Evolutionary conservation across 2,113 vertebrate species (phyloP), one percentile per base, ranked within the genome.

Genomic region (Lampris megalopsis): DNA sequence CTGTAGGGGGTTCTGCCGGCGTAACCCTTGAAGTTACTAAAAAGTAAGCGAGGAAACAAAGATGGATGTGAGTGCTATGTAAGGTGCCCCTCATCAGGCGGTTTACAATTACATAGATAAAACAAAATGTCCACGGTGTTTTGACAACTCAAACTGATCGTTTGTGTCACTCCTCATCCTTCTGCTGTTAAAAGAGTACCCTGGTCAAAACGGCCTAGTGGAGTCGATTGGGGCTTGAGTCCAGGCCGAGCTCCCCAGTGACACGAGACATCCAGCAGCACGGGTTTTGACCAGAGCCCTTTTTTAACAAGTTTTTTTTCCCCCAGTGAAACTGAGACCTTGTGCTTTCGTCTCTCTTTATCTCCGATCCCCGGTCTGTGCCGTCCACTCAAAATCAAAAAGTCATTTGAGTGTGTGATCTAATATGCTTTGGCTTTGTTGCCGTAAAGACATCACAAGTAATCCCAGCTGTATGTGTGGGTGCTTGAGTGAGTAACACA

Each of bases 121-220:
- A 42, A 72, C 50, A 60, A 41, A 63, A 8, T 2, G 54, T 72
- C 52, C 63, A 62, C 76, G 75, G 43, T 69, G 72, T 77, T 62
- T 71, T 45, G 2, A 64, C 2, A 68, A 72, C 56, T 68, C 68
- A 70, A 66, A 73, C 45, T 24, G 68, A 40, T 57, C 43, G 68
- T 75, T 52, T 79, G 68, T 66, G 56, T 68, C 47, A 54, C 61
- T 61, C 50, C 53, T 83, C 72, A 62, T 52, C 75, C 71, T 59
- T 62, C 64, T 35, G 77, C 62, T 79, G 86, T 86, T 84, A 84
- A 80, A 89, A 64, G 84, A 88, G 79, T 49, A 84, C 72, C 69
- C 78, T 79, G 88, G 88, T 79, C 83, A 54, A 75, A 79, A 75
- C 9, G 3, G 52, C 13, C 50, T 58, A 1, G 38, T 8, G 3